Conservation (phyloP, 2,113 vertebrate species). For the Dasyprocta punctata region DNA sequence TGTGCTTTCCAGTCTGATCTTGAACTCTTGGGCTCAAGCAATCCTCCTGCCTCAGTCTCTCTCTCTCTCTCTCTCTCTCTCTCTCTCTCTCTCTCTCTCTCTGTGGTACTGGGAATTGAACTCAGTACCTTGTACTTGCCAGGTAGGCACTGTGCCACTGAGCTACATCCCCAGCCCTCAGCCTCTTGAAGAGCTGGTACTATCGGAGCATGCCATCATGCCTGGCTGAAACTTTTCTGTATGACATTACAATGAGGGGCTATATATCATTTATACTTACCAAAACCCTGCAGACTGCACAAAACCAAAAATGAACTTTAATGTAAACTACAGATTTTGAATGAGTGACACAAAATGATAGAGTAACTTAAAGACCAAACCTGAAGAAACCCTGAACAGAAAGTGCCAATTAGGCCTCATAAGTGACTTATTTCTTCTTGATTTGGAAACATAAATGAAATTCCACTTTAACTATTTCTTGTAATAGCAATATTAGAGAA, state of each 20-base stretch:
- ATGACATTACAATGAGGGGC: background rate
- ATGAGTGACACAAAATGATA: background rate
- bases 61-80: no score
- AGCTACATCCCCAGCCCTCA: no score
- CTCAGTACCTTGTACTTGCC: no score
- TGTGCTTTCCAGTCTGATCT: background rate
- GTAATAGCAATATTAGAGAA: background rate
- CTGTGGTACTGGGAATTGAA: no score
- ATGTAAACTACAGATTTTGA: background rate
- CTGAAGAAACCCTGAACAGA: background rate
- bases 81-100: no score
- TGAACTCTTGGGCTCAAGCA: background rate
- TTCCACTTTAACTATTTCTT: background rate
- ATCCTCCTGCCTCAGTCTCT: background rate
- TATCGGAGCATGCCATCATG: background rate
- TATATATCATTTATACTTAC: background rate
- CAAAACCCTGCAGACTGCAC: background rate
- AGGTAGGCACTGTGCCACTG: no score
- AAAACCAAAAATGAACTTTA: background rate
- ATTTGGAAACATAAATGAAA: background rate
- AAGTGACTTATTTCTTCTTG: background rate
- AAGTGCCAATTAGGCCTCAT: fast-evolving
- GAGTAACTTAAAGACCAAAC: background rate
- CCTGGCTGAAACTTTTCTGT: no score
- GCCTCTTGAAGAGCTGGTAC: background rate